phyloP scores from a whole-genome alignment of 2,888 invertebrate genomes.

The Nemoura dubitans region DNA sequence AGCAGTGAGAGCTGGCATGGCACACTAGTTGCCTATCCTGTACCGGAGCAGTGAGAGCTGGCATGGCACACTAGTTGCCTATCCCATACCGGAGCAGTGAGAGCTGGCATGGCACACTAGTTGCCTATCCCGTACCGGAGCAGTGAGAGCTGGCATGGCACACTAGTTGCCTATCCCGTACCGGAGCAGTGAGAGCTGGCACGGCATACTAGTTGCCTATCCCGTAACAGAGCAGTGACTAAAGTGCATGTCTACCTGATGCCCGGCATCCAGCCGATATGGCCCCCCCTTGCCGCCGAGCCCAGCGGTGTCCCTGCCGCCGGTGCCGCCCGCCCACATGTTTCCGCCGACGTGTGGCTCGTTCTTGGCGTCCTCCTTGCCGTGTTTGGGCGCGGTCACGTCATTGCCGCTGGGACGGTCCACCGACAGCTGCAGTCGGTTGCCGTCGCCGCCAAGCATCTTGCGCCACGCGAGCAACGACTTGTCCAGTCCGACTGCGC shows the following conservation, averaged over 20 bases:
- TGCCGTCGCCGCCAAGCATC: conserved; percentile 54
- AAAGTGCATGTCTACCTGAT: conserved; percentile 63
- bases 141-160: too few relatives aligned
- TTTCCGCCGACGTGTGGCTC: conserved; percentile 96
- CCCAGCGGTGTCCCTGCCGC: conserved; percentile 92
- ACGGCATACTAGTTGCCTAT: too few relatives aligned
- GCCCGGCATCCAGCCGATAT: conserved; percentile 92
- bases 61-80: too few relatives aligned
- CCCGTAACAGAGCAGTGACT: too few relatives aligned
- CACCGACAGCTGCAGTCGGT: conserved; percentile 71
- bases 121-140: too few relatives aligned
- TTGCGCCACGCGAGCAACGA: conserved; percentile 63
- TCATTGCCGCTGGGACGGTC: conserved; percentile 74
- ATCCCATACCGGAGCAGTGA: too few relatives aligned
- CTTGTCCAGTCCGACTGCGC: conserved; percentile 59
- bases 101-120: too few relatives aligned
- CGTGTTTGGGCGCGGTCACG: conserved; percentile 86
- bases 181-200: too few relatives aligned
- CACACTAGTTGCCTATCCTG: too few relatives aligned
- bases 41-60: too few relatives aligned
- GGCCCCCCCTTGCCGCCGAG: conserved; percentile 97
- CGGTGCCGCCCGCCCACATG: conserved; percentile 96
- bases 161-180: too few relatives aligned
- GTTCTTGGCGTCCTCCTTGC: conserved; percentile 89
- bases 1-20: too few relatives aligned